Percentiles rank a stretch among this genome's conserved stretches.
phyloP scores from a whole-genome alignment of 2,888 invertebrate species.

The Catocala sponsa region DNA sequence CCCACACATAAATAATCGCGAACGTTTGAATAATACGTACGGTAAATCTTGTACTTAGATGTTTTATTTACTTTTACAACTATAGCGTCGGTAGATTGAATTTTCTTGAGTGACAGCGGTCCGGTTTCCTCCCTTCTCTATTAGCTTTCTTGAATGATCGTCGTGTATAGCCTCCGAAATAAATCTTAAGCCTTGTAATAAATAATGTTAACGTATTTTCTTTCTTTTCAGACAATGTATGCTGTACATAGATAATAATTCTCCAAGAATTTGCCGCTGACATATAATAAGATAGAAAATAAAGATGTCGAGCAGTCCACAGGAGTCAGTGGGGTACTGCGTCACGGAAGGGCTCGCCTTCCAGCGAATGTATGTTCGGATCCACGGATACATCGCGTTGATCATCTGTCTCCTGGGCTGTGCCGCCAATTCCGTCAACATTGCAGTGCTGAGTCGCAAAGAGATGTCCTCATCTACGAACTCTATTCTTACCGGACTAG shows the following conservation, averaged over 20 bases:
- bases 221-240: conserved; percentile 45
- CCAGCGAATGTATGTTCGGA: conserved; percentile 89
- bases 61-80: conserved; percentile 24
- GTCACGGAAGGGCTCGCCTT: conserved; percentile 88
- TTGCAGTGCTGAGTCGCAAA: conserved; percentile 95
- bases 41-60: conserved; percentile 39
- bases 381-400: conserved; percentile 95
- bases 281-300: conserved; percentile 15
- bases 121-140: conserved; percentile 18
- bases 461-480: conserved; percentile 98
- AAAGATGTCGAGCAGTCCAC: conserved; percentile 56
- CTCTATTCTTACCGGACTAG: conserved; percentile 96
- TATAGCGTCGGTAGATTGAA: conserved; percentile 16
- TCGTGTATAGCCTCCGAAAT: conserved; percentile 4
- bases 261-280: conserved; percentile 17
- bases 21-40: conserved; percentile 49
- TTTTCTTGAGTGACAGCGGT: conserved; percentile 41
- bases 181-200: conserved; percentile 18
- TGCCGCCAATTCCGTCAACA: conserved; percentile 96
- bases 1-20: conserved; percentile 54
- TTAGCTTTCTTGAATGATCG: conserved; percentile 23
- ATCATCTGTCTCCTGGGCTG: conserved; percentile 96
- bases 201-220: conserved; percentile 23
- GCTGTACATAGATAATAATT: conserved; percentile 35
- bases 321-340: conserved; percentile 76